Evolutionary conservation across 2,888 invertebrate genomes (phyloP), one percentile per base, ranked within the genome.

Genomic region (Brassicogethes aeneus): DNA sequence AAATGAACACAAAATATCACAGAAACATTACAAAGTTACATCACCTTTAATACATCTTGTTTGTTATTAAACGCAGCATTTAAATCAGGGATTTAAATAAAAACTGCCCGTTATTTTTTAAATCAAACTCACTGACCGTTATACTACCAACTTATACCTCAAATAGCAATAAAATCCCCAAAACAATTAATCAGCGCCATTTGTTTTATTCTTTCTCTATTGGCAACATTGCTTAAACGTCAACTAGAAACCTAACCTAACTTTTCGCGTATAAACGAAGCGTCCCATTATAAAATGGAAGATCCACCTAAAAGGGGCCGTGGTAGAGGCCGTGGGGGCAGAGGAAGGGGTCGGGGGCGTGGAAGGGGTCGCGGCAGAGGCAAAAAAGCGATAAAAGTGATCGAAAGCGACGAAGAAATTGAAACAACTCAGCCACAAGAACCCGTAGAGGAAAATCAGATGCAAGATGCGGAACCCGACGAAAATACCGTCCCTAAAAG

Each of bases 301-400:
- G 72, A 73, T 53, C 52, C 60, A n/a, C 60, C 67, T 17, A 68
- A 70, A 53, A 75, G 80, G 57, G 79, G 81, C 57, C 77, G 86
- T 40, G 85, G 85, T 14, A 71, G 87, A 55, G 82, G 85, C 36
- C 75, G 86, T 17, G 86, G 87, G n/a, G 85, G 86, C 17, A 74
- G 86, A 23, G 85, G 85, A 15, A 77, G 87, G 17, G 85, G 86
- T 39, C 74, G 87, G 46, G 83, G 85, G 29, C 70, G 83, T 36
- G 83, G 82, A n/a, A 64, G 79, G 42, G 78, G 81, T 8, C 73
- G 83, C 42, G 83, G 83, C 17, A 70, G 84, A 47, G 79, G 82
- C 3, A 85, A 83, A 63, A 88, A 85, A 64, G 81, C 82, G 37
- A 74, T 79, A 1, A 84, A 84, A 70, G 79, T 82, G 15, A 71